phyloP scores from a whole-genome alignment of 2,797 vertebrate species.

The Mastacembelus armatus region DNA sequence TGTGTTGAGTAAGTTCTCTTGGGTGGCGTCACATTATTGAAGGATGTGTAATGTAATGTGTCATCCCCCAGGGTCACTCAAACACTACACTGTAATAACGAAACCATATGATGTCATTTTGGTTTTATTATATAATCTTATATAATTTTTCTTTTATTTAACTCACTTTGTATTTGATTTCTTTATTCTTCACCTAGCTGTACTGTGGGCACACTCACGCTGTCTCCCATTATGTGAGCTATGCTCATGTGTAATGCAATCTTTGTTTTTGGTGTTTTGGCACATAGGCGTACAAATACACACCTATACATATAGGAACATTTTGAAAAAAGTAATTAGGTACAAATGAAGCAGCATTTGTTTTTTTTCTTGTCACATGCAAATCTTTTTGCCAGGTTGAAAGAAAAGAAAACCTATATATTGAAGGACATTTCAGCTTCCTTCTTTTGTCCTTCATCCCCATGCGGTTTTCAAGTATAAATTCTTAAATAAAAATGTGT shows the following conservation, averaged over 20 bases:
- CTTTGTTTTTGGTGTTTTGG: too few relatives aligned
- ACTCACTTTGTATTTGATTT: conserved; percentile 1
- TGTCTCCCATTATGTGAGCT: too few relatives aligned
- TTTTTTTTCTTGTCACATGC: too few relatives aligned
- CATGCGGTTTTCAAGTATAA: conserved; percentile 40
- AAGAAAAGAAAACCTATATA: conserved; percentile 15
- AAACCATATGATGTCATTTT: conserved; percentile 59
- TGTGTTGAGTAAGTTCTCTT: conserved; percentile 60
- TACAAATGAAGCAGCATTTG: too few relatives aligned
- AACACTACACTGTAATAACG: conserved; percentile 47
- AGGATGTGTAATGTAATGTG: conserved; percentile 68
- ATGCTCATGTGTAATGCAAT: too few relatives aligned
- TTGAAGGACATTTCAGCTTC: conserved; percentile 20
- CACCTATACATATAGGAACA: too few relatives aligned
- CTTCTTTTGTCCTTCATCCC: conserved; percentile 20
- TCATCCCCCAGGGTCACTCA: conserved; percentile 40
- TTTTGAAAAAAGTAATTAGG: too few relatives aligned
- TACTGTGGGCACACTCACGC: too few relatives aligned
- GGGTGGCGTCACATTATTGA: conserved; percentile 66
- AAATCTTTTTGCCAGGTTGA: too few relatives aligned
- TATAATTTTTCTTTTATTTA: conserved; percentile 16
- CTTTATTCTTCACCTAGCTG: too few relatives aligned
- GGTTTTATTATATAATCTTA: conserved; percentile 42
- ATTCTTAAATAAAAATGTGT: conserved; percentile 42
- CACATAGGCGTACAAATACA: too few relatives aligned